These are phyloP conservation scores for Drosophila sucinea DNA, from an alignment of 1,140 invertebrate species.

Conservation along the genomic window DNA sequence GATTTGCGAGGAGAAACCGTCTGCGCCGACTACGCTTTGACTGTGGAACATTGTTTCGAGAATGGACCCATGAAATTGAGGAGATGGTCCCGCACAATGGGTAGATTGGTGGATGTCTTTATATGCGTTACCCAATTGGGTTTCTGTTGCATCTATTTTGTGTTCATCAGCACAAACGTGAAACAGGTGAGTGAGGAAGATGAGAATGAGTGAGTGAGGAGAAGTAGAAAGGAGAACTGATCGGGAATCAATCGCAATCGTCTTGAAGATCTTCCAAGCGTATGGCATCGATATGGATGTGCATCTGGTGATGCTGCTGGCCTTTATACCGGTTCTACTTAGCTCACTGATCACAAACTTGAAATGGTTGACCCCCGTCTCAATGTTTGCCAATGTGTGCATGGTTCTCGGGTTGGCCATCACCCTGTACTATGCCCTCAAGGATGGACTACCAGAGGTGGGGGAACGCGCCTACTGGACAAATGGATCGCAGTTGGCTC, in stretches of 20 bases:
- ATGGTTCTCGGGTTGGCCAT: conserved; percentile 87
- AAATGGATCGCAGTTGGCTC: conserved; percentile 85
- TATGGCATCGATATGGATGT: conserved; percentile 86
- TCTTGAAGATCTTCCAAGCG: conserved; percentile 86
- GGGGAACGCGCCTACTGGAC: conserved; percentile 84
- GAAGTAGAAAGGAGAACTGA: not conserved
- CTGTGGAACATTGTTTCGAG: conserved; percentile 90
- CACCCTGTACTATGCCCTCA: conserved; percentile 88
- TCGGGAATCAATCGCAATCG: not conserved
- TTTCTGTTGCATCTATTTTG: conserved; percentile 97
- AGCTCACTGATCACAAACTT: conserved; percentile 90
- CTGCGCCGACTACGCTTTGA: conserved; percentile 89
- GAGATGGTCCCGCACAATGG: conserved; percentile 86
- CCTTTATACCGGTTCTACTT: conserved; percentile 88
- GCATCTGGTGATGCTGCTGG: conserved; percentile 88
- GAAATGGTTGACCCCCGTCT: conserved; percentile 89
- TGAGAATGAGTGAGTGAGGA: too few species aligned
- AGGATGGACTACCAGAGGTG: conserved; percentile 87
- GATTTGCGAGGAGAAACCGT: conserved; percentile 83
- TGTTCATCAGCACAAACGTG: conserved; percentile 94
- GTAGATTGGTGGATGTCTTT: conserved; percentile 89
- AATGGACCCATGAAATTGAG: conserved; percentile 87
- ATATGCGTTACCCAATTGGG: conserved; percentile 96
- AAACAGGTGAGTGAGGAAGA: conserved; percentile 85
- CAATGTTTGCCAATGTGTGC: conserved; percentile 88